Percentiles rank a stretch among this genome's conserved stretches.
Conservation (phyloP, 2,888 invertebrate species). For the Kryphioiulus occultus region DNA sequence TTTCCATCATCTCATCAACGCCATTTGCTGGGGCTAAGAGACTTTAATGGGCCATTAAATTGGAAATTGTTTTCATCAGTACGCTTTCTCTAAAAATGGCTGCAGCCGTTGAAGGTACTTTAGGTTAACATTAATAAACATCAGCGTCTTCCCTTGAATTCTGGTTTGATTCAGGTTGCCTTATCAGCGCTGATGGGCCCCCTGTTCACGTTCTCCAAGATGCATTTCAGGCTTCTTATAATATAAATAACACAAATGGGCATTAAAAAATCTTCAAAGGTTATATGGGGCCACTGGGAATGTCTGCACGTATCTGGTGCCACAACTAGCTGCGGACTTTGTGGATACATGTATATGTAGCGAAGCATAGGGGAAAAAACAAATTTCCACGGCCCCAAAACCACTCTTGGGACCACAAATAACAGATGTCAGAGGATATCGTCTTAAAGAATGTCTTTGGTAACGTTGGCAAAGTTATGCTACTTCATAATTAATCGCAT, state of each 20-base stretch:
- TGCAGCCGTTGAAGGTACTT: not conserved
- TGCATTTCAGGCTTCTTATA: not conserved
- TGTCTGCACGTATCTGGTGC: not conserved
- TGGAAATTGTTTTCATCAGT: not conserved
- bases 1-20: not conserved
- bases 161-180: not conserved
- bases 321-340: not conserved
- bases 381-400: not conserved
- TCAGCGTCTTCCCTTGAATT: constrained; percentile 39
- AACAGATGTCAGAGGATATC: not conserved
- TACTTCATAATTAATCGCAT: not conserved
- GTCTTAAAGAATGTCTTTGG: not conserved
- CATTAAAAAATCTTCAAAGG: constrained; percentile 33
- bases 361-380: not conserved
- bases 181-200: constrained; percentile 39
- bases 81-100: not conserved
- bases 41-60: not conserved
- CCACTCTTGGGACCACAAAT: not conserved
- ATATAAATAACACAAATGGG: constrained; percentile 17
- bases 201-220: not conserved
- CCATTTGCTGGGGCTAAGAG: not conserved
- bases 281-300: not conserved
- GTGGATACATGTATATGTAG: not conserved
- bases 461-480: not conserved
- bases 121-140: not conserved